phyloP scores from a whole-genome alignment of 2,797 vertebrate genomes.

The Phrynocephalus forsythii region DNA sequence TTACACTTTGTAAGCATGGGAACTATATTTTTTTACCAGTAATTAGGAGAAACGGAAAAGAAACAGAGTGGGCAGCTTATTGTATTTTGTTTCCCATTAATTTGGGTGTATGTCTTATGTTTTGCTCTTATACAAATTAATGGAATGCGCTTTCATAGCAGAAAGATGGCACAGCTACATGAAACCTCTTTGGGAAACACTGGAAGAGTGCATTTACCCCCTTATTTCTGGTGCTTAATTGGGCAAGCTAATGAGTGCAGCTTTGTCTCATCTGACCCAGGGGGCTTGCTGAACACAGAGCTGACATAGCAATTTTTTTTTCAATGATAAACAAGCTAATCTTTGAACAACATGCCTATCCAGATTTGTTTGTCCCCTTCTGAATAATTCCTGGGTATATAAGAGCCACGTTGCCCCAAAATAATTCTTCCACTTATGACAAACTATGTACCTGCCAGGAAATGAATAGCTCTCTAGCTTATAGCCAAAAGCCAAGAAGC shows the following conservation, averaged over 20 bases:
- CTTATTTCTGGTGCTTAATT: conserved; percentile 28
- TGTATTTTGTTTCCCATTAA: neutral
- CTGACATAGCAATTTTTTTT: conserved; percentile 25
- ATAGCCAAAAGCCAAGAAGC: neutral
- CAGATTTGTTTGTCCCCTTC: neutral
- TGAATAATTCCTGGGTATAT: conserved; percentile 25
- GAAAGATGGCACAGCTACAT: neutral
- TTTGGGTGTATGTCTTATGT: neutral
- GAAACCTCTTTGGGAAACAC: neutral
- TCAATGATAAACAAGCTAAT: conserved; percentile 26
- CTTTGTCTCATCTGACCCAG: neutral
- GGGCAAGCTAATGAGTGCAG: conserved; percentile 12
- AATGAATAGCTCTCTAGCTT: conserved; percentile 9
- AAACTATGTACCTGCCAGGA: neutral
- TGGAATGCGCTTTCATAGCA: conserved; percentile 13
- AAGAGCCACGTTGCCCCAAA: conserved; percentile 19
- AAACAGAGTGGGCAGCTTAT: neutral
- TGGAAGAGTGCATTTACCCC: neutral
- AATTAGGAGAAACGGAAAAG: neutral
- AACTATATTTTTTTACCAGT: conserved; percentile 11
- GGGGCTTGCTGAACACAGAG: neutral
- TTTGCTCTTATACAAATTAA: neutral
- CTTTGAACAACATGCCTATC: neutral
- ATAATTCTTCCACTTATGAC: conserved; percentile 16
- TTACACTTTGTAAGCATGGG: neutral